These are phyloP conservation scores for Leptopterna dolabrata DNA, from an alignment of 2,888 invertebrate genomes.

Conservation along the genomic window DNA sequence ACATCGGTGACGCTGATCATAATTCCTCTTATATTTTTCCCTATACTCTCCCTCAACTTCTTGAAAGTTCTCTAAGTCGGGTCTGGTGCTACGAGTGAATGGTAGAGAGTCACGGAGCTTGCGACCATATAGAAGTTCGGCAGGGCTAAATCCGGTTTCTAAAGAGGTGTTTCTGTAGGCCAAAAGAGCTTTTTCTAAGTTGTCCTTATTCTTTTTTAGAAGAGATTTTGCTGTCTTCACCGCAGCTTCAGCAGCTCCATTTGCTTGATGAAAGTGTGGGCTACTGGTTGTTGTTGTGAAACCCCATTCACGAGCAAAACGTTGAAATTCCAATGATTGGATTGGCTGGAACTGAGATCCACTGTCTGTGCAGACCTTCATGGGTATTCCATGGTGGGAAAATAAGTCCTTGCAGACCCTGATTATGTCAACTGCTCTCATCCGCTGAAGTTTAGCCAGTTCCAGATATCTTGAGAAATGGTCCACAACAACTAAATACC, in stretches of 20 bases:
- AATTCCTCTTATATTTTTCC: not conserved
- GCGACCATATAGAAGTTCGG: too few relatives aligned
- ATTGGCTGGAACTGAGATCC: not conserved
- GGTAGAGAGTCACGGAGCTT: not conserved
- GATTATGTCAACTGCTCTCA: not conserved
- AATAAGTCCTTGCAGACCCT: not conserved
- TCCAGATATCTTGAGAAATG: slow-evolving; percentile 38
- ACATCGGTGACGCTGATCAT: too few relatives aligned
- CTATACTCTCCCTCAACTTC: not conserved
- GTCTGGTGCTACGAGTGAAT: not conserved
- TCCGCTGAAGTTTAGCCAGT: not conserved
- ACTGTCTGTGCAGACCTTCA: not conserved
- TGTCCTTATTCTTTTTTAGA: too few relatives aligned
- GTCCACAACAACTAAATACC: not conserved
- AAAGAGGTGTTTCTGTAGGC: too few relatives aligned
- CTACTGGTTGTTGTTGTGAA: not conserved
- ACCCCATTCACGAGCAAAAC: too few relatives aligned
- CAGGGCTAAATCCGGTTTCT: too few relatives aligned
- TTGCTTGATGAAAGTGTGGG: not conserved
- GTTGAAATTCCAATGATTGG: not conserved
- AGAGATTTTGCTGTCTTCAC: too few relatives aligned
- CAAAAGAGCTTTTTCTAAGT: too few relatives aligned
- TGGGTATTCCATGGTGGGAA: not conserved
- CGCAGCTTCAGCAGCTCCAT: not conserved
- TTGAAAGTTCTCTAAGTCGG: not conserved